These are phyloP conservation scores for Sarcophaga caerulescens DNA, from an alignment of 2,888 invertebrate species.

Conservation along the genomic window DNA sequence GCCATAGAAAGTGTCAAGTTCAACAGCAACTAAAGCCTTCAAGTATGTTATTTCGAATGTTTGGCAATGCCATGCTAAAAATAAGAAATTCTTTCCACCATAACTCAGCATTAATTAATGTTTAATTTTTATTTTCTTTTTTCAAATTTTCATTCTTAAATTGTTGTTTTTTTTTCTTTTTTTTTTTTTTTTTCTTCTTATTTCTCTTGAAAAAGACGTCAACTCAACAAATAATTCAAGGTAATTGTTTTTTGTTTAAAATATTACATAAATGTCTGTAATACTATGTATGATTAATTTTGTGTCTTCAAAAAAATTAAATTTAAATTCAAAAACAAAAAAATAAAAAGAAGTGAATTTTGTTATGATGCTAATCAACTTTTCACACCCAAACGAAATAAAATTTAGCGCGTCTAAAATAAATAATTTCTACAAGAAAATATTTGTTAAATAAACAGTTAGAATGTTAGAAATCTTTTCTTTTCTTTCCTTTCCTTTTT, in stretches of 20 bases:
- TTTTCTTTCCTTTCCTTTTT: too few species aligned
- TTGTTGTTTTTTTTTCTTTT: neutral
- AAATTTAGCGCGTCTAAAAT: too few species aligned
- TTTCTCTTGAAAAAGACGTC: conserved; percentile 11
- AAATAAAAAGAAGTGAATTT: neutral
- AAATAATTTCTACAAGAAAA: too few species aligned
- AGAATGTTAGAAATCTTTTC: neutral
- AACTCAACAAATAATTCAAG: conserved; percentile 37
- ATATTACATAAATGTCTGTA: neutral
- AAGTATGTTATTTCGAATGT: neutral
- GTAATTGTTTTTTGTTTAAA: neutral
- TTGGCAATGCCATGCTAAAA: conserved; percentile 35
- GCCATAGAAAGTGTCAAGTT: conserved; percentile 62
- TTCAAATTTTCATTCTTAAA: neutral
- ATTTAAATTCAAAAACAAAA: neutral
- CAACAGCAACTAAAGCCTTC: neutral
- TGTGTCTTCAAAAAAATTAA: conserved; percentile 3
- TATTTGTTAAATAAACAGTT: neutral
- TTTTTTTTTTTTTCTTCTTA: neutral
- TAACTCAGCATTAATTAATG: neutral
- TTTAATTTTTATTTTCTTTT: neutral
- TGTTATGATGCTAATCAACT: conserved; percentile 37
- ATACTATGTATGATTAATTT: neutral
- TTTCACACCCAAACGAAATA: conserved; percentile 5
- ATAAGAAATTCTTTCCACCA: conserved; percentile 36